These are phyloP conservation scores for Cephus pygmeus DNA, from an alignment of 2,888 invertebrate species.

Conservation along the genomic window DNA sequence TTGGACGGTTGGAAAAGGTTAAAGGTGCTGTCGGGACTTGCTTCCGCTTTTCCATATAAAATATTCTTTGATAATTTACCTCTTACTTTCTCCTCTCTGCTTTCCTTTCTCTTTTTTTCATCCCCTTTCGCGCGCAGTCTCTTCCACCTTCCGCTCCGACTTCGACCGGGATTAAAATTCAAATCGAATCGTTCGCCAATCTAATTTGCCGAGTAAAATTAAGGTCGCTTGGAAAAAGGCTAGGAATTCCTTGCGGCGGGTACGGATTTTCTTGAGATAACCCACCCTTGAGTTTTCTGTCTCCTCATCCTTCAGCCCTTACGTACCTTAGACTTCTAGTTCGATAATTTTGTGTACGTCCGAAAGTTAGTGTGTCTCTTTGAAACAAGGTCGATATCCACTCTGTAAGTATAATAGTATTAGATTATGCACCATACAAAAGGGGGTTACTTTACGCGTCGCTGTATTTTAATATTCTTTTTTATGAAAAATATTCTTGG, in stretches of 20 bases:
- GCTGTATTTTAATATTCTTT: neutral
- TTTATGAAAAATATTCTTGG: neutral
- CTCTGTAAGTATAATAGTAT: neutral
- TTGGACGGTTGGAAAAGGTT: slow-evolving; percentile 27
- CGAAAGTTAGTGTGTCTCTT: neutral
- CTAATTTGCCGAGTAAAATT: neutral
- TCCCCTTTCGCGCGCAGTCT: neutral
- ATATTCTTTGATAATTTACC: neutral
- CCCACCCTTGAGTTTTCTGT: neutral
- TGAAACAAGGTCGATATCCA: neutral
- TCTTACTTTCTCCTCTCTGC: neutral
- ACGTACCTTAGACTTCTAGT: neutral
- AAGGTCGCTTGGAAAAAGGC: neutral
- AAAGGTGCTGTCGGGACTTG: slow-evolving; percentile 14
- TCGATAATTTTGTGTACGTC: neutral
- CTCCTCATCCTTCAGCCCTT: neutral
- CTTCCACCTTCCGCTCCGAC: neutral
- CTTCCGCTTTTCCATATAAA: neutral
- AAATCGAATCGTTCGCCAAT: neutral
- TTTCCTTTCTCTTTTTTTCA: neutral
- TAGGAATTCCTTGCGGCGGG: neutral
- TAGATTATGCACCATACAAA: neutral
- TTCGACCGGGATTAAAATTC: neutral
- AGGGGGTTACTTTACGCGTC: neutral
- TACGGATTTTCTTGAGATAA: neutral